phyloP scores from a whole-genome alignment of 2,888 invertebrate species.

The Drosophila mimetica region DNA sequence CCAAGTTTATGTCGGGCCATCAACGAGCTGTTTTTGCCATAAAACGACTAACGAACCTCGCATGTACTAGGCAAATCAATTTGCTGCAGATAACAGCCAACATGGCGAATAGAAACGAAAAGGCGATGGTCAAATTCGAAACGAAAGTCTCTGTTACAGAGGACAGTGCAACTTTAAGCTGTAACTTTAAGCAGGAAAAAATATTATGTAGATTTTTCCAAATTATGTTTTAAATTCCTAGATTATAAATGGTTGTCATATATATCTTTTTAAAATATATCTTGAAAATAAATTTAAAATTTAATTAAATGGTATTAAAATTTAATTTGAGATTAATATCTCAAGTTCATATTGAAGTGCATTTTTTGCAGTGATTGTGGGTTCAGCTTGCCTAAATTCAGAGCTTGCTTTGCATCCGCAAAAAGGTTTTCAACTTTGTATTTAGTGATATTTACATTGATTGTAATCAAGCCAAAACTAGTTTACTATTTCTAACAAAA shows the following conservation, averaged over 20 bases:
- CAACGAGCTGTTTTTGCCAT: conserved; percentile 11
- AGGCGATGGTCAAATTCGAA: conserved; percentile 1
- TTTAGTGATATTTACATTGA: conserved; percentile 9
- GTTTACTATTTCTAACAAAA: conserved; percentile 5
- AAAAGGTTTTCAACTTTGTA: conserved; percentile 12
- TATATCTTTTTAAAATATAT: no score
- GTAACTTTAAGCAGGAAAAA: neutral
- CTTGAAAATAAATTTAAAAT: no score
- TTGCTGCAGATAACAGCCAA: conserved; percentile 8
- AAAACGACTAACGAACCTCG: conserved; percentile 28
- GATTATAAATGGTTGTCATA: neutral
- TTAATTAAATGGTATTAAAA: no score
- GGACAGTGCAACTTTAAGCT: neutral
- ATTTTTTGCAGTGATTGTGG: conserved; percentile 5
- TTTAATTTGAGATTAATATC: no score
- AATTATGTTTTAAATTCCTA: no score
- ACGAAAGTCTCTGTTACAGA: no score
- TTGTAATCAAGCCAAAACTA: conserved; percentile 18
- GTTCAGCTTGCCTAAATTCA: neutral
- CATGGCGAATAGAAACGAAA: conserved; percentile 3
- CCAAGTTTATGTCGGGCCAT: conserved; percentile 23
- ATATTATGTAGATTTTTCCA: no score
- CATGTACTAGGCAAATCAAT: conserved; percentile 41
- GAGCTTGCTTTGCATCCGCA: conserved; percentile 17
- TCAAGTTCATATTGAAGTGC: neutral